Evolutionary conservation across 2,113 vertebrate genomes (phyloP), one percentile per base, ranked within the genome.

Genomic region (Cebidichthys violaceus): DNA sequence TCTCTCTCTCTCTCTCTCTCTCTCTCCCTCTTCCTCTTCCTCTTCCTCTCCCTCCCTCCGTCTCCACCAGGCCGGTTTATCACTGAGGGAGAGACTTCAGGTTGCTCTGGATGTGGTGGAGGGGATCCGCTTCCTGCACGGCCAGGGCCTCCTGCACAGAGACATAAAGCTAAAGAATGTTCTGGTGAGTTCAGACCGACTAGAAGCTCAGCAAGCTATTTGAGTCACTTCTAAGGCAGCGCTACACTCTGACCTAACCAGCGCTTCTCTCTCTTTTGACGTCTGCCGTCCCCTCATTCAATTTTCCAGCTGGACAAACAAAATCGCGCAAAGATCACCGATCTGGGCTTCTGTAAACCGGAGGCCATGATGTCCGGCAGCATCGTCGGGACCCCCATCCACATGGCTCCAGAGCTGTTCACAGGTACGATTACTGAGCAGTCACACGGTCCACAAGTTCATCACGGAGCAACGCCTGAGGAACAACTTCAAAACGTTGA

Each of bases 351-450:
- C 94, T 99, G 98, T 90, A 99, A 99, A 87, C 98, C 98, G 2
- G 98, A 99, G 90, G 98, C 98, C 77, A 99, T 99, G 98, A 99
- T 99, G 98, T 99, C 98, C 0, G 98, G 98, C 88, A 99, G 98
- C 91, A 99, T 99, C 55, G 98, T 99, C 75, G 98, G 98, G 76
- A 99, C 98, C 0, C 98, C 98, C 24, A 99, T 99, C 84, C 98
- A 99, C 87, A 99, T 99, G 98, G 98, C 98, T 47, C 98, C 98
- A 2, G 98, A 99, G 88, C 97, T 99, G 57, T 99, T 99, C 79
- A 99, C 98, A 95, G 98, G 98, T 99, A 67, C 14, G 54, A 69
- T 60, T n/a, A 54, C 61, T 17, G 29, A 62, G 27, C 64, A 29
- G 27, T 65, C 59, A 45, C 54, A 14, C 4, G 1, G 9, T 29